Evolutionary conservation across 2,888 invertebrate species (phyloP), one percentile per base, ranked within the genome.

Genomic region (Cheilosia vernalis): DNA sequence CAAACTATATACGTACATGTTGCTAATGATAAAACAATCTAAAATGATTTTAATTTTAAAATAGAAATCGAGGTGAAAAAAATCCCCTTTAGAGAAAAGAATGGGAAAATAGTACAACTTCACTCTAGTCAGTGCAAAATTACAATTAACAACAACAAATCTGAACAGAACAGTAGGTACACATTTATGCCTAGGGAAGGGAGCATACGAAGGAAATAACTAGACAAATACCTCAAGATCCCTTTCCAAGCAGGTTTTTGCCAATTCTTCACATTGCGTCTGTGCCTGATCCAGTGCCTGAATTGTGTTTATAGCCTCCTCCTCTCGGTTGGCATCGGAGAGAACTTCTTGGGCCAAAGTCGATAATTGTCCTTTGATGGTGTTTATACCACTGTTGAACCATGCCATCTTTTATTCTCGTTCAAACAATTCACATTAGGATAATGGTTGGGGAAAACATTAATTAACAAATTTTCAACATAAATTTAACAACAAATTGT

Each of bases 271-370:
- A n/a, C 85, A 85, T 4, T 85, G 81, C 37, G 49, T 56, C 17
- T 85, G 81, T 17, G 85, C 85, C 17, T 76, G 76, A 17, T 69
- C 87, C 86, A 47, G 84, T 37, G 17, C 88, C 87, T 21, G 88
- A 87, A 78, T 90, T 88, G 42, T 90, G 89, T 27, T 87, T 88
- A 87, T 90, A 88, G 81, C 90, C 89, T 87, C 91, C 89, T 93
- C 93, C 90, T 93, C 94, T 89, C 95, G 95, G 89, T 94, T 93
- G 87, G 93, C 94, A 89, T 97, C 97, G 87, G 96, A 95, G 90
- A 98, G 93, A 88, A 98, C 97, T 92, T 97, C 97, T 91, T 96
- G 96, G 79, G 98, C 97, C 89, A 98, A 96, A 93, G 94, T 97
- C 42, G 95, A 95, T 89, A 98, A 94, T 93, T 98, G 98, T 88